These are phyloP conservation scores for Tachina fera DNA, from an alignment of 2,888 invertebrate species.

Conservation along the genomic window DNA sequence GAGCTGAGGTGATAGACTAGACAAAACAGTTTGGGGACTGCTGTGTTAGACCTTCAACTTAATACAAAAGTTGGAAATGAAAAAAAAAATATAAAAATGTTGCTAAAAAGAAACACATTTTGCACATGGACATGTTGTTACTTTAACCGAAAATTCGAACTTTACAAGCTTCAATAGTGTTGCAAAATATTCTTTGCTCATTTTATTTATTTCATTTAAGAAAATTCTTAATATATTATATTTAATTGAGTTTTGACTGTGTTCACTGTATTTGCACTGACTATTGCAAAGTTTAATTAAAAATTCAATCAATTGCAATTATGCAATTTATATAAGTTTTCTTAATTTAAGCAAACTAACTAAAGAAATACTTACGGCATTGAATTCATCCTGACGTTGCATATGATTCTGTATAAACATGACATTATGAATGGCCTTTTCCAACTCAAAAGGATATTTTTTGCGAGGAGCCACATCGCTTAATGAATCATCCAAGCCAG, in stretches of 20 bases:
- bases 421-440: slow-evolving; percentile 96
- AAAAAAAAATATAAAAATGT: not conserved
- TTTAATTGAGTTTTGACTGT: not conserved
- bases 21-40: not conserved
- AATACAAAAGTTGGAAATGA: not conserved
- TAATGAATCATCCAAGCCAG: slow-evolving; percentile 91
- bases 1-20: not conserved
- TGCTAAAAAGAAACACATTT: not conserved
- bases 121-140: not conserved
- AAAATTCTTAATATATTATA: no score
- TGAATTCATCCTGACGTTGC: slow-evolving; percentile 96
- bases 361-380: slow-evolving; percentile 88
- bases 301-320: slow-evolving; percentile 77
- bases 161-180: not conserved
- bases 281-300: slow-evolving; percentile 77
- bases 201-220: no score
- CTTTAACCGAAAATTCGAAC: not conserved
- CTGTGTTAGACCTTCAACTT: not conserved
- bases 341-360: not conserved
- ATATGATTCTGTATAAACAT: slow-evolving; percentile 98
- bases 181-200: no score
- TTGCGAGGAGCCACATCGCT: slow-evolving; percentile 91
- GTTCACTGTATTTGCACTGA: slow-evolving; percentile 6
- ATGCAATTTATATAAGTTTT: slow-evolving; percentile 1
- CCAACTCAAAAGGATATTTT: slow-evolving; percentile 95